Conservation (phyloP, 2,888 invertebrate species). For the Cantharis rufa region DNA sequence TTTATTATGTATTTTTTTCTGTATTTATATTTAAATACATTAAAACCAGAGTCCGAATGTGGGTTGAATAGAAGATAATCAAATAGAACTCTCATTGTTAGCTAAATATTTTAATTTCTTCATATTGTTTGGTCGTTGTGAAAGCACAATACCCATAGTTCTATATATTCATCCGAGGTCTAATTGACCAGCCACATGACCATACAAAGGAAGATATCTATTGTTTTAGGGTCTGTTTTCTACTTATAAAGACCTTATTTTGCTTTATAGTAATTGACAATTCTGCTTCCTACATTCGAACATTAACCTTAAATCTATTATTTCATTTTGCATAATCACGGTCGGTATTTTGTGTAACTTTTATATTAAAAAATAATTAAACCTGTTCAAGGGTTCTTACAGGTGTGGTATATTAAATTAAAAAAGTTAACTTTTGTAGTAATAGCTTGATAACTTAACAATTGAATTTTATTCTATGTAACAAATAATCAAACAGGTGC, state of each 20-base stretch:
- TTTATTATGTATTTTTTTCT: slow-evolving; percentile 6
- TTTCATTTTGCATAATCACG: not conserved
- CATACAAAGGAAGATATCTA: slow-evolving; percentile 28
- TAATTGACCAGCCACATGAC: slow-evolving; percentile 30
- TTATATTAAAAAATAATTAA: not conserved
- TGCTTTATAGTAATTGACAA: not conserved
- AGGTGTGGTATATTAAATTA: too few species aligned
- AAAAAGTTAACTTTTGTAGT: too few species aligned
- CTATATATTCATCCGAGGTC: slow-evolving; percentile 24
- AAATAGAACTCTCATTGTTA: slow-evolving; percentile 31
- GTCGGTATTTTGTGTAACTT: not conserved
- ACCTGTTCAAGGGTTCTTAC: not conserved
- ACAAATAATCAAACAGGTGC: too few species aligned
- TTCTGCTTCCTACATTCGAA: not conserved
- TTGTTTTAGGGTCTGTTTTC: slow-evolving; percentile 27
- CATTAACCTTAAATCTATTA: not conserved
- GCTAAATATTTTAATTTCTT: slow-evolving; percentile 30
- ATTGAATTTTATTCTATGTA: not conserved
- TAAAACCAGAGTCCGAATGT: slow-evolving; percentile 15
- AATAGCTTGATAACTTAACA: not conserved
- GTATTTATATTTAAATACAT: slow-evolving; percentile 26
- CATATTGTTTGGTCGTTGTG: slow-evolving; percentile 29
- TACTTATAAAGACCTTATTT: slow-evolving; percentile 17
- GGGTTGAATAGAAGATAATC: slow-evolving; percentile 30
- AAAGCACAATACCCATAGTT: slow-evolving; percentile 19